Evolutionary conservation across 2,888 invertebrate species (phyloP), one percentile per base, ranked within the genome.

Genomic region (Tanaodytes sp.): DNA sequence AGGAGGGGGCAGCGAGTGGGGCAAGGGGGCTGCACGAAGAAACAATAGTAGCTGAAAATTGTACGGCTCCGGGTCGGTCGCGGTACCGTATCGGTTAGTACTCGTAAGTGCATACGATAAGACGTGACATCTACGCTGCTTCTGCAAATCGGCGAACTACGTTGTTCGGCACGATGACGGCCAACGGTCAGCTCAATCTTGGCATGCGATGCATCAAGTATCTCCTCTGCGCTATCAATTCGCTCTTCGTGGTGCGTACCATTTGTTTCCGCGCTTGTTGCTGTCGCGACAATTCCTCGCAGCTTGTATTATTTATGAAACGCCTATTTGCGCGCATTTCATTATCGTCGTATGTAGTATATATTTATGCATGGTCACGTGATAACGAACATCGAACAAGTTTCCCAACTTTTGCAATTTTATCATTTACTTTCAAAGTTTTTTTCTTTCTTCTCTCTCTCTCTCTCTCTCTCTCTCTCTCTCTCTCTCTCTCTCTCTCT

Each of bases 131-230:
- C 27, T 12, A 6, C 2, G 9, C 14, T 12, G 2, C 16, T 43
- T 9, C 9, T 12, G 19, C 9, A 43, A 43, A 52, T 23, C 20
- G n/a, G 20, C 23, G 15, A 45, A 39, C 19, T 62, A 33, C 52
- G 62, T 45, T 40, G 52, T 49, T 54, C 36, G 42, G 33, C 51
- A 45, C 71, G 71, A 84, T 83, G 84, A 79, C 82, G 72, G 77
- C 81, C 59, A 82, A 51, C 30, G 57, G 81, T 33, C 88, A 39
- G 85, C 87, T 87, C 84, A 88, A 73, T 86, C 87, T 83, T 85
- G 88, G 89, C 54, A 88, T 90, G 85, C 87, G 88, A 72, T 90
- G 90, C 81, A 88, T 91, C 79, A 91, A 91, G 79, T 91, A 90
- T 77, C 87, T 91, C 74, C 86, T 91, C 14, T 90, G 89, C 81